Base-by-base conservation (phyloP, 2,113 vertebrate genomes). In the Muscicapa adusta region DNA sequence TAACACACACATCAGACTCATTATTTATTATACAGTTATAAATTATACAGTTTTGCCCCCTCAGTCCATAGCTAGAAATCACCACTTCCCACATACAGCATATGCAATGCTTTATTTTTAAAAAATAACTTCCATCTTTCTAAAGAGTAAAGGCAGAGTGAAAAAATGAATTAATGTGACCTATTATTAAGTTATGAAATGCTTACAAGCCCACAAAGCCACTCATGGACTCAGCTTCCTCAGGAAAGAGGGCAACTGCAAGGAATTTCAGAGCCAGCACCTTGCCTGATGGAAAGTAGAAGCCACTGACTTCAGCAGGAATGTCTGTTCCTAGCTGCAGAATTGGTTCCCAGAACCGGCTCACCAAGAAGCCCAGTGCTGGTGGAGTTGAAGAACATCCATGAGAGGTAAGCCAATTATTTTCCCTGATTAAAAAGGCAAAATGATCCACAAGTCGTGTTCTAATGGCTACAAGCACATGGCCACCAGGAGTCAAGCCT, bases 71-170 rank as follows among this genome's bases (percentile, higher is more conserved):
- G 78, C 91, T 73, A 88, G 82, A 94, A 94, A 96, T 83, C 94
- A 91, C 94, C 72, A 95, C 95, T 96, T 97, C 96, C 95, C 85
- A 97, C 94, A 95, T 88, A 51, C 14, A 14, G 67, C 93, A 96
- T 96, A 96, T 96, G 91, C 85, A 89, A 74, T 5, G 36, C 42
- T 90, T 91, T 93, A 94, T 90, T 96, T 96, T 88, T 79, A 43
- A 95, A 92, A 93, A 85, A 85, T 42, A 78, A 85, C 53, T 89
- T 88, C 43, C 75, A 74, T 83, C 70, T 86, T 80, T 84, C 75
- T 51, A 53, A 94, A 91, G 81, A 93, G 66, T 65, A 89, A 93
- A 93, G 43, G 60, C 78, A 93, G 67, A 95, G 34, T 28, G 86
- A 85, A 93, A 85, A 91, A 38, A 90, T 34, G 24, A 85, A 92